Evolutionary conservation across 30 jellyfish, hydroid and myxozoan species (phyloP), one percentile per base, ranked within the genome.

Genomic region (Catostylus mosaicus): DNA sequence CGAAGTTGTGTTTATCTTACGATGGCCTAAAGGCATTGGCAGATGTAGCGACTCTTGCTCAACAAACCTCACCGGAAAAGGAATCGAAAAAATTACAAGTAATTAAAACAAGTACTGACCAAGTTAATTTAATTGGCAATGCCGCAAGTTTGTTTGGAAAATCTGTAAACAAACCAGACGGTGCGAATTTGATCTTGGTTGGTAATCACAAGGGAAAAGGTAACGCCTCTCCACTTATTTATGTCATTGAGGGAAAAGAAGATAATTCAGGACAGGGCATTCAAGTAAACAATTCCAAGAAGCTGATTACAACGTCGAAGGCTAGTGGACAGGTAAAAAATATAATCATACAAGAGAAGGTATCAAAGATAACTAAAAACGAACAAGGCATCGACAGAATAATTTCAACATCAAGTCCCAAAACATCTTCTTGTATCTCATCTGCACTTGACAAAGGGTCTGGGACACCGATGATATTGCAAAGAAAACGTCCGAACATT

Each of bases 11-110:
- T 24, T 71, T 24, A 4, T 43, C 79, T 23, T 77, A 77, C 37
- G 92, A 82, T 60, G 85, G 92, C 31, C 79, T 82, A 3, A 68
- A 57, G 51, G 92, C 92, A 20, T 56, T 82, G 46, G 92, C 92
- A 32, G 86, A 82, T 40, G 66, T 82, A 23, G 92, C 92, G 38
- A 67, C 80, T 60, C 79, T 67, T 8, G 83, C 82, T 7, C 85
- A 82, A 34, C 46, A 75, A 59, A 59, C 71, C 9, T 52, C 67
- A 27, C 71, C 36, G 19, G 71, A 59, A 1, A 18, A 4, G 24
- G 20, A 50, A 50, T 50, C 14, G 5, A 50, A 18, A 27, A 50
- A 50, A 16, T 3, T 3, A 50, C 26, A 50, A 27, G 19, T 18
- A 10, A 27, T 6, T 50, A 27, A 50, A 50, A 10, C 63, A 18